Evolutionary conservation across 1,140 invertebrate species (phyloP).

Genomic region (Drosophila yakuba): DNA sequence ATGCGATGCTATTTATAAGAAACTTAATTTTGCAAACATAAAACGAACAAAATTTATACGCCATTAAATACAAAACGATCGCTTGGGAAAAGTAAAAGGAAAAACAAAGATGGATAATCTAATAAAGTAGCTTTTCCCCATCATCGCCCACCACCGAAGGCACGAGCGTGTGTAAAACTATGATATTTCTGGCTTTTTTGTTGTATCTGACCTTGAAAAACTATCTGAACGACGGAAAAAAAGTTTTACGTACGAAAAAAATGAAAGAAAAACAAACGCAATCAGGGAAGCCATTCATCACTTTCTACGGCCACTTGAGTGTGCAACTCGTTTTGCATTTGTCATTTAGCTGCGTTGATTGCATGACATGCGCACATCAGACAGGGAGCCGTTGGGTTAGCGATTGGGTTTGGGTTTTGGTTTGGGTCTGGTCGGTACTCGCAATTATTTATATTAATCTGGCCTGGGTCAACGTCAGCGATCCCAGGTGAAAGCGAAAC

Average conservation of each 20-base stretch:
- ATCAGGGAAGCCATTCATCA: slow-evolving; percentile 61
- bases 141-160: slow-evolving; percentile 31
- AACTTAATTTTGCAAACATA: slow-evolving; percentile 44
- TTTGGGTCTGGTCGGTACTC: slow-evolving; percentile 33
- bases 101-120: slow-evolving; percentile 22
- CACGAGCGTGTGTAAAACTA: slow-evolving; percentile 47
- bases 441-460: slow-evolving; percentile 82
- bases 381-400: slow-evolving; percentile 19
- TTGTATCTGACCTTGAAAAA: slow-evolving; percentile 48
- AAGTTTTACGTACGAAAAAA: slow-evolving; percentile 20
- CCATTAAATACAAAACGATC: slow-evolving; percentile 44
- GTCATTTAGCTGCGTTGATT: slow-evolving; percentile 72
- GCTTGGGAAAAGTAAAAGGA: slow-evolving; percentile 11
- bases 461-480: slow-evolving; percentile 60
- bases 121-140: slow-evolving; percentile 25
- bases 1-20: slow-evolving; percentile 46
- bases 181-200: slow-evolving; percentile 21
- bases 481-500: slow-evolving; percentile 65
- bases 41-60: slow-evolving; percentile 58
- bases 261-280: slow-evolving; percentile 33
- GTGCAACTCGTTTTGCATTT: slow-evolving; percentile 75
- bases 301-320: slow-evolving; percentile 48
- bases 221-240: slow-evolving; percentile 1
- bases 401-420: slow-evolving; percentile 5
- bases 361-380: slow-evolving; percentile 77